phyloP scores from a whole-genome alignment of 92 coral and sea anemone species.

The Muricea muricata region DNA sequence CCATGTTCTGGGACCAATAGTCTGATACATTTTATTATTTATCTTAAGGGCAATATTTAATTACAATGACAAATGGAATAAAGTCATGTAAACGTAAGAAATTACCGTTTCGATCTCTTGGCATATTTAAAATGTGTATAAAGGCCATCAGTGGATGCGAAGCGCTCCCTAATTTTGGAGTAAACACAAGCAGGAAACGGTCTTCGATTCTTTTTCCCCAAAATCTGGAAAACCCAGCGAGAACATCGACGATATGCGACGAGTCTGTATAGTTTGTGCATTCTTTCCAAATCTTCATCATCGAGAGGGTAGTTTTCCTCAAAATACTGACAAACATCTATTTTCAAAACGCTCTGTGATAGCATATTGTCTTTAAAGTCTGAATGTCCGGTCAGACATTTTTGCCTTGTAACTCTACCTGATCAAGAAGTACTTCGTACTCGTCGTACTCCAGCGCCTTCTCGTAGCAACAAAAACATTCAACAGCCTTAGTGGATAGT shows the following conservation, averaged over 20 bases:
- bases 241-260: conserved; percentile 53
- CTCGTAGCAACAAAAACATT: conserved; percentile 48
- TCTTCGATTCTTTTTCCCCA: conserved; percentile 42
- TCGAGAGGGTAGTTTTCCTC: conserved; percentile 44
- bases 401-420: conserved; percentile 32
- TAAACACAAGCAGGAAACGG: conserved; percentile 47
- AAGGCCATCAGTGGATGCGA: conserved; percentile 43
- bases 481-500: conserved; percentile 20
- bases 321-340: conserved; percentile 38
- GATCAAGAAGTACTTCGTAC: background rate
- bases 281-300: conserved; percentile 38
- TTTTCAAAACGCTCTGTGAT: conserved; percentile 34
- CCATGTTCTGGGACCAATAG: too few species aligned
- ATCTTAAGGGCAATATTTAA: too few species aligned
- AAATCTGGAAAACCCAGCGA: conserved; percentile 50
- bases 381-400: background rate
- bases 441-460: conserved; percentile 44
- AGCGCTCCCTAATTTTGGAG: conserved; percentile 38
- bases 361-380: conserved; percentile 40
- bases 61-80: too few species aligned
- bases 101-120: background rate
- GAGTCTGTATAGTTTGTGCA: conserved; percentile 49
- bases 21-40: too few species aligned
- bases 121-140: conserved; percentile 29
- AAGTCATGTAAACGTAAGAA: background rate